A percentile compares a stretch with the other conserved stretches of the same genome.
These are phyloP conservation scores for Amblyornis subalaris DNA, from an alignment of 2,113 vertebrate species.

Conservation along the genomic window DNA sequence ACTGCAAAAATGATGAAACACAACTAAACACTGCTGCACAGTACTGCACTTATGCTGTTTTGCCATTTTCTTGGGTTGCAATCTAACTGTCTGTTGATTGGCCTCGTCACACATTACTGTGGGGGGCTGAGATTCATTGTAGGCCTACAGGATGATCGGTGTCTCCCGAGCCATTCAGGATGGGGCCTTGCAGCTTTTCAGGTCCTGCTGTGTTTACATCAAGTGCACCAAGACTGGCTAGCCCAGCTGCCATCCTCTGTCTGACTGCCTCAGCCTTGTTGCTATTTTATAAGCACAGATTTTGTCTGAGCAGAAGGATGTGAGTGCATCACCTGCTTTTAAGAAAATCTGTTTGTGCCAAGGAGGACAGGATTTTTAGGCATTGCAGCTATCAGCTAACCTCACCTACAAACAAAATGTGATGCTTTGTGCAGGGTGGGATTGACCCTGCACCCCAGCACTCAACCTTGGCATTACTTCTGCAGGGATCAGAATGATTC, in stretches of 20 bases:
- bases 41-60: neutral
- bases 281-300: neutral
- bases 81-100: neutral
- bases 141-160: neutral
- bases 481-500: neutral
- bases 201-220: neutral
- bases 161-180: neutral
- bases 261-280: neutral
- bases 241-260: neutral
- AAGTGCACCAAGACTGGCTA: neutral
- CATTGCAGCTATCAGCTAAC: neutral
- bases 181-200: neutral
- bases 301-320: neutral
- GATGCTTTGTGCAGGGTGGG: fast-evolving
- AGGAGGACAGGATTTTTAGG: neutral
- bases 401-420: neutral
- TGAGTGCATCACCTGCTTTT: neutral
- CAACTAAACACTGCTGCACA: neutral
- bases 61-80: neutral
- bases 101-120: neutral
- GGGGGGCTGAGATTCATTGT: neutral
- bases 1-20: neutral
- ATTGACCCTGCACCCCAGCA: neutral
- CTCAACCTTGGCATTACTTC: neutral
- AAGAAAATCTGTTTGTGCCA: neutral